These are phyloP conservation scores for Pithys albifrons DNA, from an alignment of 2,113 vertebrate genomes.

Conservation along the genomic window DNA sequence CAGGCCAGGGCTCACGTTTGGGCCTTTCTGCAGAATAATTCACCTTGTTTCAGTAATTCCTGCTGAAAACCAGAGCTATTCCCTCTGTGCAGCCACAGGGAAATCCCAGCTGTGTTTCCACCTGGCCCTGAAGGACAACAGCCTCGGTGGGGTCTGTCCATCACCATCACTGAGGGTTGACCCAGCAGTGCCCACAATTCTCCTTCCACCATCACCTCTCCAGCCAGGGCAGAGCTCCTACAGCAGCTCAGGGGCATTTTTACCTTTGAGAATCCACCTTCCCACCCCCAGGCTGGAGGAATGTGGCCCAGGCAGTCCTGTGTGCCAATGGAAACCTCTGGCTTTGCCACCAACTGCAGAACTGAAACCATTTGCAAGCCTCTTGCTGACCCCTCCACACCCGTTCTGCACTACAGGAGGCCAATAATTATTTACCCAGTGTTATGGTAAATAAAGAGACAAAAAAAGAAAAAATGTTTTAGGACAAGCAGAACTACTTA, in stretches of 20 bases:
- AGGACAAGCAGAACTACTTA: background rate
- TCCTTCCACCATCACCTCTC: background rate
- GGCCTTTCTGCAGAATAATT: background rate
- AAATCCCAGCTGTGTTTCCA: rapidly evolving
- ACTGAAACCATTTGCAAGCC: background rate
- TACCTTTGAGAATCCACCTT: background rate
- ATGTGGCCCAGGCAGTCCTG: background rate
- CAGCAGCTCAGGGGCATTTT: background rate
- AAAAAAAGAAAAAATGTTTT: background rate
- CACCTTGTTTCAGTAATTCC: rapidly evolving
- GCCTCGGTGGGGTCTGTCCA: background rate
- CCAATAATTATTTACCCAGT: conserved; percentile 16
- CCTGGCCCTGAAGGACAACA: rapidly evolving
- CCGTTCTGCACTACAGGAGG: background rate
- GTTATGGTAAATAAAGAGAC: background rate
- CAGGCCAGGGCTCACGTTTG: rapidly evolving
- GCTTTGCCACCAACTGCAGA: background rate
- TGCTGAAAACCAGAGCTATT: background rate
- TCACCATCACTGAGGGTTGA: background rate
- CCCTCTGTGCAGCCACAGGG: rapidly evolving
- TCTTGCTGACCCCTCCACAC: background rate
- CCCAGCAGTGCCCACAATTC: background rate
- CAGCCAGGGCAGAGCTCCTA: background rate
- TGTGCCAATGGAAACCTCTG: background rate
- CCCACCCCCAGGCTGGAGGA: background rate